Conservation (phyloP, 1,140 invertebrate species). For the Adoxophyes honmai region DNA sequence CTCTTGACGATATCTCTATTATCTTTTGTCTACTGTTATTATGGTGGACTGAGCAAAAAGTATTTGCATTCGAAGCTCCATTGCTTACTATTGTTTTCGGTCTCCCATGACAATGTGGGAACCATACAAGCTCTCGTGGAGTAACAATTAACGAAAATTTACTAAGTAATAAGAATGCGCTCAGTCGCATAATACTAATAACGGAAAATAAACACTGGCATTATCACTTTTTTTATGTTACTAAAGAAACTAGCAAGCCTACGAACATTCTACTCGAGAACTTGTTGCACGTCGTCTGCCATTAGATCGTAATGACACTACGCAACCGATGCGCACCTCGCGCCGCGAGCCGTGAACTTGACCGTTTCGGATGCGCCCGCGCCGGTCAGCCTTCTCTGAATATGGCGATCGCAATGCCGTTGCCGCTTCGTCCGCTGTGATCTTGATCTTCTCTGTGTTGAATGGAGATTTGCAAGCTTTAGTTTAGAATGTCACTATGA, state of each 20-base stretch:
- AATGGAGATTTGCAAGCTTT: constrained; percentile 1
- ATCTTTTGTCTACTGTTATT: background rate
- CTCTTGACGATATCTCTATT: background rate
- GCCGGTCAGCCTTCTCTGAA: constrained; percentile 42
- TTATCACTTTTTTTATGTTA: background rate
- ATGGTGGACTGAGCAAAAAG: background rate
- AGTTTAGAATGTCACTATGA: background rate
- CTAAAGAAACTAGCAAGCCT: background rate
- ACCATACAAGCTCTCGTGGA: constrained; percentile 3
- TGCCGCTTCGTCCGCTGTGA: background rate
- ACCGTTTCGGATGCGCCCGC: constrained; percentile 51
- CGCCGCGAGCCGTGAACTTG: constrained; percentile 51
- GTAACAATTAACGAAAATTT: constrained; percentile 1
- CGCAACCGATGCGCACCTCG: background rate
- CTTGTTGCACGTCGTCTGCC: background rate
- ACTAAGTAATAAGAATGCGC: background rate
- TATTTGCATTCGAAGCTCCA: constrained; percentile 3
- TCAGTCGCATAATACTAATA: background rate
- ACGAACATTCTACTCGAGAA: background rate
- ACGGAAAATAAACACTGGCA: background rate
- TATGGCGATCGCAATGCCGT: constrained; percentile 20
- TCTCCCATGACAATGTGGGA: constrained; percentile 6
- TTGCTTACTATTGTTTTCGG: constrained; percentile 3
- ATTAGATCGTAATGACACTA: constrained; percentile 14
- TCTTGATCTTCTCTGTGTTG: constrained; percentile 9